A percentile compares a stretch with the other conserved stretches of the same genome.
Evolutionary conservation across 1,140 invertebrate genomes (phyloP).

Genomic region (Lethocerus indicus): DNA sequence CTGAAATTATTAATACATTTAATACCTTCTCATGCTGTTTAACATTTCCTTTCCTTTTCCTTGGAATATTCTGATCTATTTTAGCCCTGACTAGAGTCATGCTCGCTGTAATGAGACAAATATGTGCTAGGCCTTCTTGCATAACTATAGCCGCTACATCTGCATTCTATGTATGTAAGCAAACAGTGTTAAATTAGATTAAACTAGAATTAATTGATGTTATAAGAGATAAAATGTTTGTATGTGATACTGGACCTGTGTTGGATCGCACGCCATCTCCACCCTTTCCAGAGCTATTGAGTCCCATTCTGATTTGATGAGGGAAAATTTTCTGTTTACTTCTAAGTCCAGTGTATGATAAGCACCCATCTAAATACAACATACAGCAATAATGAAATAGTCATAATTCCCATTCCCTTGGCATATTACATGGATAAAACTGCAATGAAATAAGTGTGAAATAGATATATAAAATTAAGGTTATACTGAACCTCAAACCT

Average conservation of each 20-base stretch:
- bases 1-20: conserved; percentile 2
- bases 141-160: conserved; percentile 94
- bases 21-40: conserved; percentile 90
- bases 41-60: conserved; percentile 87
- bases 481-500: neutral
- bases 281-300: conserved; percentile 82
- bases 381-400: conserved; percentile 10
- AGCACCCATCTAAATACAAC: conserved; percentile 72
- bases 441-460: neutral
- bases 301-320: conserved; percentile 87
- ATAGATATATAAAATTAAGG: neutral
- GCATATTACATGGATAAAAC: neutral
- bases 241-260: conserved; percentile 35
- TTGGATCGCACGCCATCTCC: conserved; percentile 78
- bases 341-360: conserved; percentile 97
- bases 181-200: neutral
- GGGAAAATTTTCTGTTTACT: conserved; percentile 82
- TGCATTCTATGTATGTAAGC: conserved; percentile 51
- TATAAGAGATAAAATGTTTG: too few species aligned
- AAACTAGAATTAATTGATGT: neutral
- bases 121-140: conserved; percentile 90
- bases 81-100: conserved; percentile 96
- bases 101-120: conserved; percentile 90
- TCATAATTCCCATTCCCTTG: neutral
- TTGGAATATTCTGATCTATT: conserved; percentile 88